Evolutionary conservation across 2,888 invertebrate genomes (phyloP), one percentile per base, ranked within the genome.

Genomic region (Xylota sylvarum): DNA sequence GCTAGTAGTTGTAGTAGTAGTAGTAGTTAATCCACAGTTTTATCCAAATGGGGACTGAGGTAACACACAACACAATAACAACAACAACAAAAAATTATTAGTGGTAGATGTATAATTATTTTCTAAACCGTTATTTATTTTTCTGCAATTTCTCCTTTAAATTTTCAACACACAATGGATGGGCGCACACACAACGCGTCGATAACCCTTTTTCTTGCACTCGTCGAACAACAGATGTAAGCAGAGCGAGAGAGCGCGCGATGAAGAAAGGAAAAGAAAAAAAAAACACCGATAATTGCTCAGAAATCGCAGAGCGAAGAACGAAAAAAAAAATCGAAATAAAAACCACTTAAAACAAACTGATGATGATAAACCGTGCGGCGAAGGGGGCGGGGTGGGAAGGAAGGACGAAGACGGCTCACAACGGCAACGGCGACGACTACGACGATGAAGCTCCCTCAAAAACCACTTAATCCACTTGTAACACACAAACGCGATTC

Each of bases 391-490:
- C 10, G 70, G 72, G 17, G 35, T 1, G 35, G 32, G 48, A 67
- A 37, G 60, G 17, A 69, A 79, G 37, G 73, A 79, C 43, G 79
- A 74, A 52, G 62, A 65, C 70, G 70, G 48, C 23, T 40, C 48
- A 72, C 48, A 32, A 73, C 58, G 72, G 37, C 43, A 55, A 4
- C 48, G 46, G 23, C 35, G 48, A 19, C 67, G 73, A 23, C 23
- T 23, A 37, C 37, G 37, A 37, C 81, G 65, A 69, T 62, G 81
- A 86, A 86, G 86, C 86, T 86, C 77, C 86, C 77, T 81, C 81
- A 69, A 82, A 85, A 86, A 82, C 86, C 86, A 86, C 86, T 86
- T 86, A 86, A 86, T 86, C 86, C 86, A 86, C 86, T 86, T 86
- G 86, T 82, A 86, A 82, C 86, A 86, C 86, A 81, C 81, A 86